A percentile compares a stretch with the other conserved stretches of the same genome.
Evolutionary conservation across 2,797 vertebrate genomes (phyloP).

Genomic region (Phylloscopus collybita): DNA sequence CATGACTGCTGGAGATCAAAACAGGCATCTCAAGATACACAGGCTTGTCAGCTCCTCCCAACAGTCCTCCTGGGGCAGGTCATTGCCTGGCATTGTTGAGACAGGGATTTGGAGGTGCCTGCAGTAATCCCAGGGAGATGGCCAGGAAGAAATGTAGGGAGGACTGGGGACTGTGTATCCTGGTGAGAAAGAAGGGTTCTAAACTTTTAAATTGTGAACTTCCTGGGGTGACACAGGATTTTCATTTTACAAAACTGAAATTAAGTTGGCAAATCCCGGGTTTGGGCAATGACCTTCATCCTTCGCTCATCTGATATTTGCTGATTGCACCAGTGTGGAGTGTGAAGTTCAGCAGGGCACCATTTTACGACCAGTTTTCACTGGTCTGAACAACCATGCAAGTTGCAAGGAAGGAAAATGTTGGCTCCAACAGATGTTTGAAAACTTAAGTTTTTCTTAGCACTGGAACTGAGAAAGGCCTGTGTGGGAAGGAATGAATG

Average conservation of each 20-base stretch:
- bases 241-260: background rate
- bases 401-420: background rate
- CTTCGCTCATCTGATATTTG: background rate
- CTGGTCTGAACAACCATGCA: background rate
- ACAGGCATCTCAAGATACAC: fast-evolving
- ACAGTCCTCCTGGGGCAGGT: background rate
- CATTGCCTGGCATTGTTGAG: background rate
- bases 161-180: fast-evolving
- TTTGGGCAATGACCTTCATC: background rate
- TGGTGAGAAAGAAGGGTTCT: background rate
- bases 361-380: background rate
- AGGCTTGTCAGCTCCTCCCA: background rate
- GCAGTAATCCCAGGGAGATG: background rate
- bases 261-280: fast-evolving
- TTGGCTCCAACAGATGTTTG: background rate
- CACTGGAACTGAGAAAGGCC: background rate
- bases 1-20: background rate
- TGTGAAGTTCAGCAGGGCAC: background rate
- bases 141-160: background rate
- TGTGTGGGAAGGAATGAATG: background rate
- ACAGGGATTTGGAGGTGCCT: background rate
- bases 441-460: background rate
- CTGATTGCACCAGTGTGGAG: background rate
- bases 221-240: background rate
- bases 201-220: background rate